Evolutionary conservation across 2,888 invertebrate species (phyloP), one percentile per base, ranked within the genome.

Genomic region (Drosophila antonietae): DNA sequence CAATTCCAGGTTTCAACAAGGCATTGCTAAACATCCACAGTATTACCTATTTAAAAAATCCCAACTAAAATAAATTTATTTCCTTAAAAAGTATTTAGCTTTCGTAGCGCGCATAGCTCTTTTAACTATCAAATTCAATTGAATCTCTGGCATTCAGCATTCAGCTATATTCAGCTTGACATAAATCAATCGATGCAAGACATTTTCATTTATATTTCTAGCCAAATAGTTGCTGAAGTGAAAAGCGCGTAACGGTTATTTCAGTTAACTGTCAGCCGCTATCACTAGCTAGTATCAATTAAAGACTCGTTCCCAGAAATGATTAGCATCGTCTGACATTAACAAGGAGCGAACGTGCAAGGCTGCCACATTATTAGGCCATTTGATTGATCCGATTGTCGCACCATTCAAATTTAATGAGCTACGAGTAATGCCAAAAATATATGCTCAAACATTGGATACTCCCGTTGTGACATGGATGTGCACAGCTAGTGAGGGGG

Each of bases 361-460:
- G 59, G 28, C 3, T 28, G 53, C 47, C 43, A 35, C 53, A 75
- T 75, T 74, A 78, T 74, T 67, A 74, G 70, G 47, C 41, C 41
- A 41, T 75, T 71, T 75, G 79, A 78, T 79, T 73, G 76, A 80
- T 75, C 68, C 64, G 69, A 69, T 75, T 79, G 64, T 75, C 51
- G 57, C 65, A 37, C 61, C 67, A 74, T 78, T 79, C 68, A 78
- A 75, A 79, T 78, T 78, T 75, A 79, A 78, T 78, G 80, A 77
- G 81, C 74, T 69, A 58, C 66, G 53, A 73, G 62, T 53, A 70
- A 56, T 70, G 69, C 63, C 53, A 59, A 59, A 75, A 72, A 65
- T 71, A 70, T 51, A 51, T 69, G 57, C 47, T 41, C 52, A 41
- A 52, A n/a, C 51, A 60, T 46, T 35, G 23, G 20, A 43, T 58